Base-by-base conservation (phyloP, 2,797 vertebrate species). In the Garrulus glandarius region DNA sequence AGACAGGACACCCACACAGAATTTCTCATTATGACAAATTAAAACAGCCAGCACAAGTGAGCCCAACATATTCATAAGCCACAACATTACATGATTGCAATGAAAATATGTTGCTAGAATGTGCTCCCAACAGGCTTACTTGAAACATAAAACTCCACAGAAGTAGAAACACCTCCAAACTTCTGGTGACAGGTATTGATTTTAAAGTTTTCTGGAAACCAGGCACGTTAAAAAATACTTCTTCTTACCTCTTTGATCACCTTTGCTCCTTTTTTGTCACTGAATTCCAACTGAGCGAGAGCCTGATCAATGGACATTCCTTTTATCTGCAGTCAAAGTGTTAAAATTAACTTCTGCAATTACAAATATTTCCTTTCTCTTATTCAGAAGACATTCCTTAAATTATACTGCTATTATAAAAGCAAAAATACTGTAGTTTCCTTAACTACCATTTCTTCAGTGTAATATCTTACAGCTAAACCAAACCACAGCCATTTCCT, bases 191-290 rank as follows among this genome's bases (percentile, higher is more conserved):
- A 70, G 20, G 10, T 13, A 74, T 7, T n/a, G 44, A 78, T 75
- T 77, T 64, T 23, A 10, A 72, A 80, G 49, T 53, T 75, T 87
- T 64, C 34, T 46, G 76, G 36, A 50, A 92, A 50, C 5, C 15
- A 69, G 37, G 24, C 84, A 39, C 17, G 15, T 61, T 92, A 70
- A 52, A 82, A 29, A 91, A 56, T 50, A 37, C 7, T 76, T 4
- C 8, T 39, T n/a, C 81, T 36, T 97, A 99, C 99, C 98, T 99
- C 99, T 98, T 97, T 99, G 90, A 99, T 98, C 87, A 99, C 96
- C 81, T 98, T 98, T n/a, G 99, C 99, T 37, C 99, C 99, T 86
- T 99, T 99, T 97, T 99, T 99, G 98, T 99, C 99, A 84, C 69
- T 99, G 96, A 99, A 99, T 96, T 99, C 98, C 92, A 99, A 37